Base-by-base conservation (phyloP, 2,888 invertebrate species). In the Oligia strigilis region DNA sequence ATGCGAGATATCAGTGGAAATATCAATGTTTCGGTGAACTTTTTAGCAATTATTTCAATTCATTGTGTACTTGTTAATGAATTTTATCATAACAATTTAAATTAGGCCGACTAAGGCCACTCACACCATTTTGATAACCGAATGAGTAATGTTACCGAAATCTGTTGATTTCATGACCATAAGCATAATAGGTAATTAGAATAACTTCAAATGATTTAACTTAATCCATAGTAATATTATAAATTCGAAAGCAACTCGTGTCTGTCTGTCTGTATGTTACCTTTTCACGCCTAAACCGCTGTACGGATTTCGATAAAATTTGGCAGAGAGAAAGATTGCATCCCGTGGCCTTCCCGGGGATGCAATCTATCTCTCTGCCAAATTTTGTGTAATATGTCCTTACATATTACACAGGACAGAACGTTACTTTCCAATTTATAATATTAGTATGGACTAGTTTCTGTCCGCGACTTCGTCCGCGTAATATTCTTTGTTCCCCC, bases 1-100 rank as follows among this genome's bases (percentile, higher is more conserved):
- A 40, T 40, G 19, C 1, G 4, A 19, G 55, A 62, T 84, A 72
- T 46, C 70, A 72, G 52, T 40, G 19, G 52, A 52, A 70, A 52
- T 58, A 58, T 55, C n/a, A 80, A 65, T 55, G 58, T 5, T 55
- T n/a, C 40, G 23, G 40, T 23, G 58, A 52, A 36, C 17, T 43
- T 65, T 36, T 49, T 65, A 17, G 40, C 70, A 65, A 29, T 79
- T 40, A 71, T 66, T 58, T 17, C 1, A 58, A 70, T 29, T 46
- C 4, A 70, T 14, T 19, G 9, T 64, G 36, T 13, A 75, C 5
- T 43, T 72, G 14, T 5, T 79, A 36, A 46, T 64, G 19, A 64
- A 17, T 14, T 43, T 64, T 49, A 78, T 71, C 46, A 46, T 70
- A n/a, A 78, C 36, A 46, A 64, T 17, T 14, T 2, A 6, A 43